phyloP scores from a whole-genome alignment of 2,797 vertebrate species.

The Nyctalus aviator region DNA sequence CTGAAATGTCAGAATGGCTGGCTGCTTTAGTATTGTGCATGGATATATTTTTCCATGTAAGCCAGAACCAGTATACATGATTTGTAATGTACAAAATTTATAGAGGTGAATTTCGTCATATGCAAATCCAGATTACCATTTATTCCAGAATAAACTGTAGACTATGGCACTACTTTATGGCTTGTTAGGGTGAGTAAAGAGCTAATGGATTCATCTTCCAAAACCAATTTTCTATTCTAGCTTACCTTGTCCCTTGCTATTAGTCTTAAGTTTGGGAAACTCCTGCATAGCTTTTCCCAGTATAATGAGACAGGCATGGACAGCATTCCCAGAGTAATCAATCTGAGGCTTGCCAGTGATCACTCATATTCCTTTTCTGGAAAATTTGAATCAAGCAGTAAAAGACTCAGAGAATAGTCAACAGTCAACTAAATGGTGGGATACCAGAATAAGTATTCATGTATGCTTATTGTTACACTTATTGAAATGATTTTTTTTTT shows the following conservation, averaged over 20 bases:
- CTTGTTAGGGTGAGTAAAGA: constrained; percentile 5
- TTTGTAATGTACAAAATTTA: background rate
- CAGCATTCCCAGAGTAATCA: background rate
- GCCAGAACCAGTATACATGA: background rate
- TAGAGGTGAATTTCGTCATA: background rate
- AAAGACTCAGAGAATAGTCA: background rate
- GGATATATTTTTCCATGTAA: constrained; percentile 5
- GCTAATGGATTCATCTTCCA: background rate
- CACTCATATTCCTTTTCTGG: background rate
- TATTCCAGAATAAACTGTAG: background rate
- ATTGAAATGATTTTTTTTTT: background rate
- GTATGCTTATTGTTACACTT: background rate
- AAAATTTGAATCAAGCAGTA: constrained; percentile 18
- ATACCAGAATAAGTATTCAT: background rate
- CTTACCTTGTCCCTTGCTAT: background rate
- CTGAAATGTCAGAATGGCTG: constrained; percentile 1
- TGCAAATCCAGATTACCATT: background rate
- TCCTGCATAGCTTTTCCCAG: background rate
- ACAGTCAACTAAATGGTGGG: background rate
- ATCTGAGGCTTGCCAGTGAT: background rate
- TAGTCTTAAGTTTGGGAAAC: background rate
- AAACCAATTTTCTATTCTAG: background rate
- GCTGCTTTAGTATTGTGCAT: background rate
- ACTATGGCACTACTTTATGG: background rate
- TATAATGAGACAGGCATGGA: background rate